These are phyloP conservation scores for Dendrocincla tyrannina DNA, from an alignment of 2,797 vertebrate genomes.

Conservation along the genomic window DNA sequence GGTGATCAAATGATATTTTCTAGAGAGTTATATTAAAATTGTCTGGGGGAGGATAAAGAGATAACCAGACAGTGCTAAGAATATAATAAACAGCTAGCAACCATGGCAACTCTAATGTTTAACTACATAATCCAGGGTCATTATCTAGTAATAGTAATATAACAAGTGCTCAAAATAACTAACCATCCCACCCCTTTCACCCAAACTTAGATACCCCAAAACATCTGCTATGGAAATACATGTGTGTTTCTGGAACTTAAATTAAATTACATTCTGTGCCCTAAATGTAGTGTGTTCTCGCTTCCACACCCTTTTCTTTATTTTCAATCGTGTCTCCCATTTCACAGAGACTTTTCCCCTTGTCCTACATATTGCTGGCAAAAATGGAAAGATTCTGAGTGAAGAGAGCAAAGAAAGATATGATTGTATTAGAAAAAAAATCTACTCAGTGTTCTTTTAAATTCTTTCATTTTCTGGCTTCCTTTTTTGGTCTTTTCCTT, in stretches of 20 bases:
- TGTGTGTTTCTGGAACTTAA: conserved; percentile 66
- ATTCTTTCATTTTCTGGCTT: neutral
- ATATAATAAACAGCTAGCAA: conserved; percentile 59
- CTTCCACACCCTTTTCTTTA: conserved; percentile 62
- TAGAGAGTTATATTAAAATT: conserved; percentile 53
- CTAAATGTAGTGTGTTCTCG: conserved; percentile 32
- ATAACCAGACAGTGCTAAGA: conserved; percentile 59
- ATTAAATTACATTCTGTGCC: conserved; percentile 63
- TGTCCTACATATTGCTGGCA: neutral
- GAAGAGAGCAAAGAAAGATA: neutral
- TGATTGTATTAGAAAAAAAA: neutral
- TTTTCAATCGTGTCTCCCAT: conserved; percentile 37
- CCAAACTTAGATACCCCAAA: conserved; percentile 64
- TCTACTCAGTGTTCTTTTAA: neutral
- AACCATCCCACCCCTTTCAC: conserved; percentile 58
- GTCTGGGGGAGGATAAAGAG: conserved; percentile 41
- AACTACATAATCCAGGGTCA: conserved; percentile 64
- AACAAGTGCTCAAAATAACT: conserved; percentile 65
- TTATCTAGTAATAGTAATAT: conserved; percentile 70
- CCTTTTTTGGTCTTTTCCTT: neutral
- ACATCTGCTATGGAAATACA: conserved; percentile 69
- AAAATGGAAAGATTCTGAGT: neutral
- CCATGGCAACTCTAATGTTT: conserved; percentile 69
- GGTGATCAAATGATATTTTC: conserved; percentile 22
- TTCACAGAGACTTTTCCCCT: conserved; percentile 9